phyloP scores from a whole-genome alignment of 1,140 invertebrate genomes.

The Caenorhabditis inopinata region DNA sequence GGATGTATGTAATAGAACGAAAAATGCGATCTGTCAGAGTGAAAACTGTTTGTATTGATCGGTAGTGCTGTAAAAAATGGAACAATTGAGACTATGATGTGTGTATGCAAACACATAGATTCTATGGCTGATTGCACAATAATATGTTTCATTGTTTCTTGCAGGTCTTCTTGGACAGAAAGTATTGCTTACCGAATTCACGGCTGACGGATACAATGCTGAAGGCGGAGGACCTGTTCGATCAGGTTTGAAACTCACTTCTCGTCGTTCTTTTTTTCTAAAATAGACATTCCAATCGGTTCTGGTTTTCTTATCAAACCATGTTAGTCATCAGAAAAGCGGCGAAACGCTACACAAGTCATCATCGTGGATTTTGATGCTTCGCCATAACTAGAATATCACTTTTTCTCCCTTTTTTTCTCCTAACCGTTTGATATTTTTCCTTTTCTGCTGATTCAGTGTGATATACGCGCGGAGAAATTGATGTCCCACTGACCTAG shows the following conservation, averaged over 20 bases:
- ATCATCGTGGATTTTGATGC: background rate
- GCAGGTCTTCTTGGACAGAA: slow-evolving; percentile 38
- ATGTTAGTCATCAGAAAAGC: background rate
- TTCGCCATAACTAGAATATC: background rate
- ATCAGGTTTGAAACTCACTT: slow-evolving; percentile 50
- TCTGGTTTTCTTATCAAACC: slow-evolving; percentile 1
- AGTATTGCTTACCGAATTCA: slow-evolving; percentile 55
- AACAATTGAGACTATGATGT: background rate
- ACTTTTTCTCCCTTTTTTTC: background rate
- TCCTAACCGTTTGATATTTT: too few species aligned
- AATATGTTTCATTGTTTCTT: slow-evolving; percentile 10
- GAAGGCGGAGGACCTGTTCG: slow-evolving; percentile 63
- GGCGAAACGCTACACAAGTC: background rate
- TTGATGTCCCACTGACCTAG: slow-evolving; percentile 32
- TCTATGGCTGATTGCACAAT: slow-evolving; percentile 18
- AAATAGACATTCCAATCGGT: background rate
- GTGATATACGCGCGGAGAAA: background rate
- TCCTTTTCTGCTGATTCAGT: slow-evolving; percentile 29
- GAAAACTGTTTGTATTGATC: slow-evolving; percentile 20
- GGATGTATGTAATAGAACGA: background rate
- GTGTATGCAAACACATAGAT: background rate
- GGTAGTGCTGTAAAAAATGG: too few species aligned
- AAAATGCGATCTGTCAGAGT: background rate
- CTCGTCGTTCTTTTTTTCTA: background rate
- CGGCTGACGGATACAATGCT: slow-evolving; percentile 63